Conservation (phyloP, 2,113 vertebrate species). For the Semnornis frantzii region DNA sequence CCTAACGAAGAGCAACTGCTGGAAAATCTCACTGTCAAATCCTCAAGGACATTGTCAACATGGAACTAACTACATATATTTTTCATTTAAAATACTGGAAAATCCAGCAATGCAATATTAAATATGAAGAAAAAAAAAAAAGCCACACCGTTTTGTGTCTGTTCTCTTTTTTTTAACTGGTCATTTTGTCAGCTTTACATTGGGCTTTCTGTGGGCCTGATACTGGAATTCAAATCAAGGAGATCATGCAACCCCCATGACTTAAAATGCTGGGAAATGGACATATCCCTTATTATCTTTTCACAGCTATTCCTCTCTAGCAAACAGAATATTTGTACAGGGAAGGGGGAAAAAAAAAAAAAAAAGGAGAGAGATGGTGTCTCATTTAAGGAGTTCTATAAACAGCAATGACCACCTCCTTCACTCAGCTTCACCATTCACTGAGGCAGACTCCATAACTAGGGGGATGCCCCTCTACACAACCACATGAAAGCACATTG, state of each 20-base stretch:
- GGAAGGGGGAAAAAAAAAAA: background rate
- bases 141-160: background rate
- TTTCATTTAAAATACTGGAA: slow-evolving; percentile 81
- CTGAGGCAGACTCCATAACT: background rate
- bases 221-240: slow-evolving; percentile 43
- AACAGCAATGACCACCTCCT: background rate
- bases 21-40: slow-evolving; percentile 90
- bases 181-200: slow-evolving; percentile 60
- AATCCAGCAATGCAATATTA: slow-evolving; percentile 74
- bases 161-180: slow-evolving; percentile 33
- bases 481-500: background rate
- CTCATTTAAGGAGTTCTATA: slow-evolving; percentile 6
- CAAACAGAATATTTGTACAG: background rate
- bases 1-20: slow-evolving; percentile 88
- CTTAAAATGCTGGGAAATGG: background rate
- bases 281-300: background rate
- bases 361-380: background rate
- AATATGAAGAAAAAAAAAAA: slow-evolving; percentile 67
- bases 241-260: slow-evolving; percentile 2
- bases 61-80: slow-evolving; percentile 84
- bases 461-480: background rate
- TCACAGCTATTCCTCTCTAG: slow-evolving; percentile 9
- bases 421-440: background rate
- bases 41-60: slow-evolving; percentile 86
- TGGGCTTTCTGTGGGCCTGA: slow-evolving; percentile 22